These are phyloP conservation scores for Glaucidium brasilianum DNA, from an alignment of 2,113 vertebrate species.

Conservation along the genomic window DNA sequence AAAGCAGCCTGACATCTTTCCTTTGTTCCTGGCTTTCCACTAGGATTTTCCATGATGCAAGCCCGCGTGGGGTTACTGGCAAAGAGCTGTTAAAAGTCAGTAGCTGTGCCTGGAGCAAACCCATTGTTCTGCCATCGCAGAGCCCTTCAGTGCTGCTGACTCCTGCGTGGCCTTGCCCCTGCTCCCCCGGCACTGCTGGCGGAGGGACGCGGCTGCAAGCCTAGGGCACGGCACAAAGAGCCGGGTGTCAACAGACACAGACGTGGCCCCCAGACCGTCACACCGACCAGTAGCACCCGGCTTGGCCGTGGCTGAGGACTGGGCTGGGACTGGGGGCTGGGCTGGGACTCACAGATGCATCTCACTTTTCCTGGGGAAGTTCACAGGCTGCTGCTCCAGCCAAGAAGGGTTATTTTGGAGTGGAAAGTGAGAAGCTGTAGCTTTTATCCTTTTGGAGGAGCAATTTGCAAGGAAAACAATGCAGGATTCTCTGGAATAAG, in stretches of 20 bases:
- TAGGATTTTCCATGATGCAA: conserved; percentile 70
- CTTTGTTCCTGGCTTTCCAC: conserved; percentile 65
- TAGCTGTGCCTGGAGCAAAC: conserved; percentile 63
- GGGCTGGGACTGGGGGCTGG: not conserved
- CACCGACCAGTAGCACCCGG: not conserved
- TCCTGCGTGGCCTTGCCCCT: conserved; percentile 19
- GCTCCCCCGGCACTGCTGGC: not conserved
- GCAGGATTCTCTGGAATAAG: conserved; percentile 61
- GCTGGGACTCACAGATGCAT: not conserved
- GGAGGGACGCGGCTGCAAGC: not conserved
- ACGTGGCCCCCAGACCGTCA: not conserved
- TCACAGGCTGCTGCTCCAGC: not conserved
- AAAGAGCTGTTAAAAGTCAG: conserved; percentile 64
- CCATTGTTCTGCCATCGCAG: conserved; percentile 56
- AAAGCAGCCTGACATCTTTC: conserved; percentile 56
- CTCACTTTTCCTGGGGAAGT: conserved; percentile 46
- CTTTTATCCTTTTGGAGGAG: conserved; percentile 66
- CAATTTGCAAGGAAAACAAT: conserved; percentile 70
- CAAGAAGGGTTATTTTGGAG: conserved; percentile 28
- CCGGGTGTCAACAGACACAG: not conserved
- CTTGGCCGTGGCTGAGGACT: not conserved
- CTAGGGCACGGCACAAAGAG: not conserved
- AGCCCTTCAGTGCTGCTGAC: conserved; percentile 47
- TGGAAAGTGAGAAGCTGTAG: conserved; percentile 60
- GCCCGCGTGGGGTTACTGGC: conserved; percentile 56